Base-by-base conservation (phyloP, 2,113 vertebrate species). In the Tinamus guttatus region DNA sequence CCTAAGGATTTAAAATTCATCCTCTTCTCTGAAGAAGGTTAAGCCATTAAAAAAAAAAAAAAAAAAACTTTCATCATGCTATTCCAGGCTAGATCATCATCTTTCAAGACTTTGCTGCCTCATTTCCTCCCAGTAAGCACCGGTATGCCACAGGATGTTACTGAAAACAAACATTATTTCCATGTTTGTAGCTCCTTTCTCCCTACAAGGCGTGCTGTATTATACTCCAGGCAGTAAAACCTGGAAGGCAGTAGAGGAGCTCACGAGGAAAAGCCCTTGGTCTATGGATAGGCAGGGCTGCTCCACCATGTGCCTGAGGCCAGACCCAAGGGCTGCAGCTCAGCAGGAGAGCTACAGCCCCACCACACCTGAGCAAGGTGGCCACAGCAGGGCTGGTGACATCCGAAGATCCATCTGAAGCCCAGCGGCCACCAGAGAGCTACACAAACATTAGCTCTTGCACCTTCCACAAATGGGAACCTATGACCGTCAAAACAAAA, bases 121-220 rank as follows among this genome's bases (percentile, higher is more conserved):
- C 69, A 3, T 63, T 68, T 47, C 38, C 43, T 45, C 38, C 40
- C 28, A 68, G 43, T 5, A n/a, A 74, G 8, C 24, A 34, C 7
- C 0, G 1, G 28, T 45, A 40, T 45, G 17, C 32, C 51, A 19
- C 21, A 8, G 5, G 4, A 9, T 59, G 4, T 58, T 18, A 32
- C 54, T 5, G 18, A 18, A 32, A 18, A 10, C 54, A 14, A 59
- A 59, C 32, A 38, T 3, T n/a, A 7, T 20, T 47, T 34, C 25
- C 38, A 21, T 14, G 11, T 8, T 60, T 32, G 36, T n/a, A 79
- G 43, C 5, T 38, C 28, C 5, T 20, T 67, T 60, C 59, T 45
- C 13, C 43, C 36, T 45, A 5, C 41, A n/a, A 59, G 27, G 12
- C 38, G 28, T 45, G 49, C 56, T 52, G 7, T 67, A 30, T 30